Evolutionary conservation across 2,888 invertebrate species (phyloP), one percentile per base, ranked within the genome.

Genomic region (Dione vanillae): DNA sequence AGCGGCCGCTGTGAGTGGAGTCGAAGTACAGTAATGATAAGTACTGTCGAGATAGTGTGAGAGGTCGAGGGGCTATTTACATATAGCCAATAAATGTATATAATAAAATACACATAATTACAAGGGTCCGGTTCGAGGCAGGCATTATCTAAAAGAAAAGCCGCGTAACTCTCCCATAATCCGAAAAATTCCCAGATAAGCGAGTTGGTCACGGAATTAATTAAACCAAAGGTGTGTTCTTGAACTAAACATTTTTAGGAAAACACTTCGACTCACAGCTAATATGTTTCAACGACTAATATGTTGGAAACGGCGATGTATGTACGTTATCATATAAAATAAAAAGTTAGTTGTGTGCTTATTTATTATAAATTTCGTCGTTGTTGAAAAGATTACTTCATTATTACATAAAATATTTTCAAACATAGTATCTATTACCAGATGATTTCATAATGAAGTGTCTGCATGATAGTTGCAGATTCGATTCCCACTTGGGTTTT

Each of bases 201-300:
- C 12, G 20, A 41, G 20, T 41, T 59, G 8, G 12, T 37, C 58
- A 59, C 58, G 58, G 41, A 59, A 59, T 14, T 59, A 59, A 41
- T 59, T 41, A 20, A 59, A 41, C 19, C 20, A 19, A 19, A 59
- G 41, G 58, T 41, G 58, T 12, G 37, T 12, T 40, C 11, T 11
- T 20, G 16, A 58, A 41, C 11, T 16, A 58, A 19, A 27, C 12
- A 52, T 51, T 52, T 27, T 12, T 11, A 7, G 14, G 27, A 52
- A 52, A 35, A 12, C 12, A 54, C 8, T n/a, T n/a, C 9, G 19
- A 51, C 11, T 11, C 16, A 51, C 19, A 51, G 11, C 11, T 19
- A 49, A 49, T 49, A 10, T 11, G 35, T 5, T 37, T 35, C 5
- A n/a, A 35, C n/a, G 52, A 27, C 11, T n/a, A 8, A 45, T 12